Percentiles rank a stretch among this genome's conserved stretches.
phyloP scores from a whole-genome alignment of 2,888 invertebrate species.

The Drosophila fulvimacula region DNA sequence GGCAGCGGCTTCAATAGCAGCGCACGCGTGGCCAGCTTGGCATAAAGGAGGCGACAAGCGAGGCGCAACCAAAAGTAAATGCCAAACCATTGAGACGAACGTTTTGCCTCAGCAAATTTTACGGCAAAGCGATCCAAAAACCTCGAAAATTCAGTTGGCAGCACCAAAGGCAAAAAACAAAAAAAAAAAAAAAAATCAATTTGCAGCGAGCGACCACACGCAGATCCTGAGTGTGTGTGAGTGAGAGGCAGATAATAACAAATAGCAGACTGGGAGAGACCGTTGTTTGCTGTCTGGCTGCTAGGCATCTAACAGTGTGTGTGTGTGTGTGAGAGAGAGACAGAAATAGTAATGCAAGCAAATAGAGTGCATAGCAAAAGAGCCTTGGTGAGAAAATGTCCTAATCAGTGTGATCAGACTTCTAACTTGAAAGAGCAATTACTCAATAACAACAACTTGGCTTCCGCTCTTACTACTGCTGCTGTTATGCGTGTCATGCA shows the following conservation, averaged over 20 bases:
- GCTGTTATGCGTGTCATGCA: too few species aligned
- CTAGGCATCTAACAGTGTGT: not conserved
- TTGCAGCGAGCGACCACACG: constrained; percentile 61
- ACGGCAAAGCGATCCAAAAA: constrained; percentile 54
- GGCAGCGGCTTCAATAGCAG: constrained; percentile 53
- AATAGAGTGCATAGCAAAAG: not conserved
- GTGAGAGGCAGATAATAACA: not conserved
- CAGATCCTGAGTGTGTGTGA: constrained; percentile 4
- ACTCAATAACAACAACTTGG: too few species aligned
- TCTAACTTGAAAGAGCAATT: too few species aligned
- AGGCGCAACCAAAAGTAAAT: constrained; percentile 74
- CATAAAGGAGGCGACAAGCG: constrained; percentile 79
- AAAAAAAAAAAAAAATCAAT: not conserved
- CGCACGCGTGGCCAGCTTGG: constrained; percentile 77
- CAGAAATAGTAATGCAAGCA: not conserved
- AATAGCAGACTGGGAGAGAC: not conserved
- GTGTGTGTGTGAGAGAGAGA: not conserved
- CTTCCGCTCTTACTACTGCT: too few species aligned
- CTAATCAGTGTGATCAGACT: too few species aligned
- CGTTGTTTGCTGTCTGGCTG: not conserved
- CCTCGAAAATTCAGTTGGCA: constrained; percentile 15
- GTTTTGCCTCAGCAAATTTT: constrained; percentile 73
- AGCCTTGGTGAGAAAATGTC: not conserved
- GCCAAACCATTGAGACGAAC: constrained; percentile 71
- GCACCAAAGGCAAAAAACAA: constrained; percentile 3